phyloP scores from a whole-genome alignment of 2,888 invertebrate genomes.

The Venustoraphidia nigricollis region DNA sequence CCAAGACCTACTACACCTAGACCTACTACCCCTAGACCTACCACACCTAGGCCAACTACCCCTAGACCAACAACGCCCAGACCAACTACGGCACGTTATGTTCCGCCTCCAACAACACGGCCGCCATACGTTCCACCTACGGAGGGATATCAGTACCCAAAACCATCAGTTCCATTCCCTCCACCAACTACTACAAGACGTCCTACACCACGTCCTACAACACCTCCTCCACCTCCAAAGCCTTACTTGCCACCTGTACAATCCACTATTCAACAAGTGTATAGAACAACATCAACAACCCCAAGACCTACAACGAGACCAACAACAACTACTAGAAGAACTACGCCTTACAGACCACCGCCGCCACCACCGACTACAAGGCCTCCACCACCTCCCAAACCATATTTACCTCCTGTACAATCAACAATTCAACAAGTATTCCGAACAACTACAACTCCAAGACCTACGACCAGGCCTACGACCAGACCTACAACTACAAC shows the following conservation, averaged over 20 bases:
- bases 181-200: not conserved
- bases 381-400: not conserved
- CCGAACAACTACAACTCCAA: not conserved
- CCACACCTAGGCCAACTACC: not conserved
- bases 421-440: not conserved
- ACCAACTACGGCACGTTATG: not conserved
- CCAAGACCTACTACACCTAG: not conserved
- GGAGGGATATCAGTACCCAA: not conserved
- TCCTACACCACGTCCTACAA: not conserved
- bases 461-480: not conserved
- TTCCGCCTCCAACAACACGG: not conserved
- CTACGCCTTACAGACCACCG: not conserved
- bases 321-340: not conserved
- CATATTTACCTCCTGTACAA: conserved; percentile 1
- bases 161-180: not conserved
- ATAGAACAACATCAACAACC: too few species aligned
- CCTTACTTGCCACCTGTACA: too few species aligned
- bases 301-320: too few species aligned
- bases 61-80: not conserved
- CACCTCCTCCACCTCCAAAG: too few species aligned
- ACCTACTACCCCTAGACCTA: not conserved
- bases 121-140: not conserved
- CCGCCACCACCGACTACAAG: not conserved
- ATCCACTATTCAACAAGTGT: too few species aligned
- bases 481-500: not conserved